phyloP scores from a whole-genome alignment of 2,113 vertebrate species.

The Notarius quadriscutis region DNA sequence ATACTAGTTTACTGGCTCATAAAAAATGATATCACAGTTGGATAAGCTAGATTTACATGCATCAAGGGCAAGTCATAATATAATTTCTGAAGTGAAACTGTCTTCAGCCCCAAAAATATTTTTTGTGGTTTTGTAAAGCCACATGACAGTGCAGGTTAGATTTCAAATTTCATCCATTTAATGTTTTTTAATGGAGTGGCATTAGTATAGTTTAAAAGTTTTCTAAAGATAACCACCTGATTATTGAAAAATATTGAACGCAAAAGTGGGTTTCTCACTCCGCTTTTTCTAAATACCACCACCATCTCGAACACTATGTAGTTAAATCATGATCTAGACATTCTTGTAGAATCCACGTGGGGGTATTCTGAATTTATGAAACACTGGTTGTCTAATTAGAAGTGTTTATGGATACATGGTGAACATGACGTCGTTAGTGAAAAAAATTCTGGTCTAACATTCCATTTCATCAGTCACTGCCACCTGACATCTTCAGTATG shows the following conservation, averaged over 20 bases:
- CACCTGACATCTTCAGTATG: background rate
- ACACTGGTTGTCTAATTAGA: background rate
- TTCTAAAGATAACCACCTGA: background rate
- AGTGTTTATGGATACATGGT: background rate
- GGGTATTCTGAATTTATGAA: background rate
- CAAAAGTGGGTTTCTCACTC: background rate
- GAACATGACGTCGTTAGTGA: background rate
- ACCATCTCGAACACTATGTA: background rate
- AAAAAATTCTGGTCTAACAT: background rate
- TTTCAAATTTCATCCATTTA: background rate
- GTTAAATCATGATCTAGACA: background rate
- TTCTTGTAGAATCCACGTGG: background rate
- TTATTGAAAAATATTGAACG: background rate
- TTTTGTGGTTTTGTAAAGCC: background rate
- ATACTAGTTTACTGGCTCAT: background rate
- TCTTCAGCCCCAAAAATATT: background rate
- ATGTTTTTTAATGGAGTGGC: background rate
- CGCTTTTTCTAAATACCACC: background rate
- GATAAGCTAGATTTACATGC: background rate
- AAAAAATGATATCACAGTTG: background rate
- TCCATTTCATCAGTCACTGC: background rate
- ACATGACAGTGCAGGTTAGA: background rate
- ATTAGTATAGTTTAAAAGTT: background rate
- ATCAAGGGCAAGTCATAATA: background rate
- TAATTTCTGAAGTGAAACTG: background rate